Base-by-base conservation (phyloP, 2,113 vertebrate species). In the Glareola pratincola region DNA sequence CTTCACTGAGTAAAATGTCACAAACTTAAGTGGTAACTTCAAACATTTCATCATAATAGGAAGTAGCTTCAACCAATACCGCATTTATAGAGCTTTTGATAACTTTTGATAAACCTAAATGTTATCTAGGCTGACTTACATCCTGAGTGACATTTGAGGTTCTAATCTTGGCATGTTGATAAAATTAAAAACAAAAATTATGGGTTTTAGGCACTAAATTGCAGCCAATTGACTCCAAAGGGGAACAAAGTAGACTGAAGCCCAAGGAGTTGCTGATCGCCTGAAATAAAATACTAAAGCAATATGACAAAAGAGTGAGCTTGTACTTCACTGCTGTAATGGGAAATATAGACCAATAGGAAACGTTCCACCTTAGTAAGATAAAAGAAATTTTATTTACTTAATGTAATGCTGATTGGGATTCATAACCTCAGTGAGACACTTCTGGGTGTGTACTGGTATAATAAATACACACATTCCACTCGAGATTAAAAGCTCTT, bases 381-480 rank as follows among this genome's bases (percentile, higher is more conserved):
- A 48, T 3, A 62, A 60, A 41, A 75, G 12, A 93, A 56, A 60
- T 39, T 71, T 21, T 87, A 45, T 92, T 94, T 91, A 74, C 30
- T 72, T 87, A 75, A 36, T 39, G 14, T 37, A 43, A 43, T 21
- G 22, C 24, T 48, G 18, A 24, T 36, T 92, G 8, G 56, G 60
- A 78, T 71, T 87, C 48, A 39, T 89, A 87, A 91, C 11, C 12
- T 88, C 43, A 27, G 62, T 83, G 90, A 95, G 82, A 88, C 63
- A 21, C 57, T 75, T 91, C 14, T 79, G 96, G 92, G 94, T 94
- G 93, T 95, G 90, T 66, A 26, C 20, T 78, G 26, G 8, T 84
- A 21, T 20, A 71, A 51, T 84, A 83, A 92, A 68, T 10, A 34
- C 16, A 67, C 60, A 39, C 36, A 34, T 79, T 78, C 71, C 39